Evolutionary conservation across 2,113 vertebrate genomes (phyloP).

Genomic region (Brachyistius frenatus): DNA sequence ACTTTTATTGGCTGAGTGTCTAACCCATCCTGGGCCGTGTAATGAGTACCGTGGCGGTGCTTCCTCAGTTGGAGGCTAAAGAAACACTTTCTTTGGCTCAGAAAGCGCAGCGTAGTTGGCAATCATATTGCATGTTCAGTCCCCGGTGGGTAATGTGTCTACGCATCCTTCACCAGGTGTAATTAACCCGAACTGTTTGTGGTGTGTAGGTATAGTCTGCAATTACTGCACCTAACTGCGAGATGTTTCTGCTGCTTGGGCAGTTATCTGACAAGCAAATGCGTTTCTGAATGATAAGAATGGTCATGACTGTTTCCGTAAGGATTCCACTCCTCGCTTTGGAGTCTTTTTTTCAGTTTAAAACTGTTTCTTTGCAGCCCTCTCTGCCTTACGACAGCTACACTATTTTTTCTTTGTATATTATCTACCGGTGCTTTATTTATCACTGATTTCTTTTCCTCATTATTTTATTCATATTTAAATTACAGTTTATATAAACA

Average conservation of each 20-base stretch:
- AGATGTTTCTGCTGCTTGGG: constrained; percentile 61
- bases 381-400: constrained; percentile 7
- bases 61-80: constrained; percentile 70
- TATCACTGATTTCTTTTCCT: too few relatives aligned
- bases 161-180: constrained; percentile 66
- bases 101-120: constrained; percentile 55
- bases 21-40: constrained; percentile 67
- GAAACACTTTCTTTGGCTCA: constrained; percentile 67
- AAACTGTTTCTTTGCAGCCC: not conserved
- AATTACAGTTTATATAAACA: too few relatives aligned
- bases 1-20: constrained; percentile 79
- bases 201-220: constrained; percentile 71
- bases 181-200: constrained; percentile 81
- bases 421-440: too few relatives aligned
- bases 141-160: constrained; percentile 65
- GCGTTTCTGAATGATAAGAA: constrained; percentile 37
- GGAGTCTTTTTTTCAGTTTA: constrained; percentile 26
- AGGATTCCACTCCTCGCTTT: constrained; percentile 24
- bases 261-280: constrained; percentile 62
- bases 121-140: constrained; percentile 70
- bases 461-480: too few relatives aligned
- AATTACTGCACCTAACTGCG: constrained; percentile 64
- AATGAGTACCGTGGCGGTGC: constrained; percentile 74
- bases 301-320: constrained; percentile 20
- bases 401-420: constrained; percentile 10